Conservation (phyloP, 35 echinoderm and acorn worm genomes). For the Anneissia japonica region DNA sequence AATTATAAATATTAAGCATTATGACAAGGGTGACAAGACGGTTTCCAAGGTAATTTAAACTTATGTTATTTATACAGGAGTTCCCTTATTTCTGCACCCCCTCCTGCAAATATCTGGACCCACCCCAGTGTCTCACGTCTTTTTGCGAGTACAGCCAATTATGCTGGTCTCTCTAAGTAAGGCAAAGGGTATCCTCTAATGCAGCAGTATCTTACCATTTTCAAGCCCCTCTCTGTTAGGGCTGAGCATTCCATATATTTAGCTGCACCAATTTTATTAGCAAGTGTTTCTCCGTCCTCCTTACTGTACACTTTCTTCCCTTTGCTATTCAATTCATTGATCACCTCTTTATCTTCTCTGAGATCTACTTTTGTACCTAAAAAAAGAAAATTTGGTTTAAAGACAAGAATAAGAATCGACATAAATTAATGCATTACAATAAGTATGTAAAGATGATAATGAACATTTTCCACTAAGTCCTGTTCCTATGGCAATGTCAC, state of each 20-base stretch:
- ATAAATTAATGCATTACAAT: too few species aligned
- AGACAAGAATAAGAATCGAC: too few species aligned
- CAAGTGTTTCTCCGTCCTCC: slow-evolving; percentile 59
- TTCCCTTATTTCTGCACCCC: not conserved
- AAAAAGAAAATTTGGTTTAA: too few species aligned
- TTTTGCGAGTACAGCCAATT: not conserved
- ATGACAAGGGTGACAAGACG: not conserved
- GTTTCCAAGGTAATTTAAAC: not conserved
- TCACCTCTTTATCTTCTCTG: slow-evolving; percentile 60
- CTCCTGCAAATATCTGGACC: too few species aligned
- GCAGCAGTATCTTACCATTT: slow-evolving; percentile 37
- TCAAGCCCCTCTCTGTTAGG: slow-evolving; percentile 75
- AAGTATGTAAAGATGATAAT: too few species aligned
- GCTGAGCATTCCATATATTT: slow-evolving; percentile 94
- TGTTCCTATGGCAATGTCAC: too few species aligned
- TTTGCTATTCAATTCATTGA: slow-evolving; percentile 25
- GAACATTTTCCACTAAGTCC: too few species aligned
- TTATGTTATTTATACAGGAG: not conserved
- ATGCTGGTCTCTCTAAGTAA: not conserved
- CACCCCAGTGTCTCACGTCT: not conserved
- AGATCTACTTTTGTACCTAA: slow-evolving; percentile 91
- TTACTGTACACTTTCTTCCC: slow-evolving; percentile 58
- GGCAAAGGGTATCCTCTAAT: too few species aligned
- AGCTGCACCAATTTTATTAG: slow-evolving; percentile 62
- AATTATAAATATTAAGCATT: not conserved